A percentile compares a stretch with the other conserved stretches of the same genome.
These are phyloP conservation scores for Polyodon spathula DNA, from an alignment of 2,113 vertebrate genomes.

Conservation along the genomic window DNA sequence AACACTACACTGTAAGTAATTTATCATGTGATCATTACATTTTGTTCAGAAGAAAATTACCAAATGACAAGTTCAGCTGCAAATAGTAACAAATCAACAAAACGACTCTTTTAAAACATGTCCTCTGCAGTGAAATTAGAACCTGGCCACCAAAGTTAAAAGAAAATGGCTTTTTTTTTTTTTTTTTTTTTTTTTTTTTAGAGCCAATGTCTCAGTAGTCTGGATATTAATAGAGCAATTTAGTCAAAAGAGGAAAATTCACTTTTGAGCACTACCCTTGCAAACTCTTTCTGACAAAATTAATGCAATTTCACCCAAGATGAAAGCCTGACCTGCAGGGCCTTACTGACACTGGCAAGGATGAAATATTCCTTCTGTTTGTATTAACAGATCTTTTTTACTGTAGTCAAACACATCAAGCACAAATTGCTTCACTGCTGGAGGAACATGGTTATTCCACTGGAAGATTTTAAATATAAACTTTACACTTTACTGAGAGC, in stretches of 20 bases:
- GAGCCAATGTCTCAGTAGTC: slow-evolving; percentile 22
- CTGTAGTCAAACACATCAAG: slow-evolving; percentile 36
- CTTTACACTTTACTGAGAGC: slow-evolving; percentile 8
- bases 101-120: slow-evolving; percentile 20
- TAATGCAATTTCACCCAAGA: slow-evolving; percentile 26
- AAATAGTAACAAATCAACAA: slow-evolving; percentile 10
- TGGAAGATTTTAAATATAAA: slow-evolving; percentile 21
- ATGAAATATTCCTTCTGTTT: slow-evolving; percentile 28
- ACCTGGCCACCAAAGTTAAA: slow-evolving; percentile 7
- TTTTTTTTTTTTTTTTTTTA: too few relatives aligned
- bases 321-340: too few relatives aligned
- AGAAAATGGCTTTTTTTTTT: slow-evolving; percentile 25
- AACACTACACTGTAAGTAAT: too few relatives aligned
- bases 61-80: not conserved
- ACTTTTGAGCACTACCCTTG: slow-evolving; percentile 21
- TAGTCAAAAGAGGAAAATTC: slow-evolving; percentile 21
- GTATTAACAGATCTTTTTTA: slow-evolving; percentile 36
- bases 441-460: slow-evolving; percentile 27
- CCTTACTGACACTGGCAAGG: slow-evolving; percentile 34
- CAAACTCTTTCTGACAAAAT: slow-evolving; percentile 28
- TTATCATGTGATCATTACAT: too few relatives aligned
- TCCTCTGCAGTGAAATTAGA: slow-evolving; percentile 6
- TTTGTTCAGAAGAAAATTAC: too few relatives aligned
- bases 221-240: slow-evolving; percentile 30
- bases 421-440: slow-evolving; percentile 27